These are phyloP conservation scores for Sinodicranocentrus sp. DNA, from an alignment of 2,888 invertebrate species.

Conservation along the genomic window DNA sequence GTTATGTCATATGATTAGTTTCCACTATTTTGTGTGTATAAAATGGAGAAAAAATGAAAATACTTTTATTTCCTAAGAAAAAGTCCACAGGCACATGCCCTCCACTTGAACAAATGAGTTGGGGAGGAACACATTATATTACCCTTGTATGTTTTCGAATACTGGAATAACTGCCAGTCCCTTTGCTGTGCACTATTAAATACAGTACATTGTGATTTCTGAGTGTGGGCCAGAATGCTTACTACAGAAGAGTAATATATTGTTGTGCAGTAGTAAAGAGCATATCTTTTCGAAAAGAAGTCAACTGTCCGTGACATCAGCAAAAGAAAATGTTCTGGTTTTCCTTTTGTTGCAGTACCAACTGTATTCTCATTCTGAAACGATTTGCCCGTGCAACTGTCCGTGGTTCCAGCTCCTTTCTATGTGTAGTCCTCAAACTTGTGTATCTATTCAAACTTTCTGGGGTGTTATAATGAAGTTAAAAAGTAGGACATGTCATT, in stretches of 20 bases:
- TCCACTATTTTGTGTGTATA: not conserved
- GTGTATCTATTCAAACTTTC: slow-evolving; percentile 31
- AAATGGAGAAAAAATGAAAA: slow-evolving; percentile 24
- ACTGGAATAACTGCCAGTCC: no score
- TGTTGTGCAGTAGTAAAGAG: slow-evolving; percentile 1
- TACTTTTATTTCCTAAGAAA: not conserved
- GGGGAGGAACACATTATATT: slow-evolving; percentile 28
- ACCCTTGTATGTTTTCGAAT: no score
- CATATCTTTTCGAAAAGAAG: slow-evolving; percentile 71
- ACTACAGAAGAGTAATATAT: no score
- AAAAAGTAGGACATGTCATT: slow-evolving; percentile 1
- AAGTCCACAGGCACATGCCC: slow-evolving; percentile 74
- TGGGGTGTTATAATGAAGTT: not conserved
- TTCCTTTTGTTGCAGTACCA: slow-evolving; percentile 29
- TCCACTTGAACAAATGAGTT: slow-evolving; percentile 74
- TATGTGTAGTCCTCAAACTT: not conserved
- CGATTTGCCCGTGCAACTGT: slow-evolving; percentile 1
- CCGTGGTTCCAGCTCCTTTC: slow-evolving; percentile 16
- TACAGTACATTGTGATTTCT: no score
- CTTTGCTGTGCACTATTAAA: no score
- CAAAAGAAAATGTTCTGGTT: slow-evolving; percentile 34
- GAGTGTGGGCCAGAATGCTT: no score
- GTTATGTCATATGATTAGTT: slow-evolving; percentile 59
- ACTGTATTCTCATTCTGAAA: slow-evolving; percentile 9
- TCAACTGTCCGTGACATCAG: slow-evolving; percentile 70